Percentiles rank a stretch among this genome's conserved stretches.
Conservation (phyloP, 2,888 invertebrate species). For the Drosophila ezoana region DNA sequence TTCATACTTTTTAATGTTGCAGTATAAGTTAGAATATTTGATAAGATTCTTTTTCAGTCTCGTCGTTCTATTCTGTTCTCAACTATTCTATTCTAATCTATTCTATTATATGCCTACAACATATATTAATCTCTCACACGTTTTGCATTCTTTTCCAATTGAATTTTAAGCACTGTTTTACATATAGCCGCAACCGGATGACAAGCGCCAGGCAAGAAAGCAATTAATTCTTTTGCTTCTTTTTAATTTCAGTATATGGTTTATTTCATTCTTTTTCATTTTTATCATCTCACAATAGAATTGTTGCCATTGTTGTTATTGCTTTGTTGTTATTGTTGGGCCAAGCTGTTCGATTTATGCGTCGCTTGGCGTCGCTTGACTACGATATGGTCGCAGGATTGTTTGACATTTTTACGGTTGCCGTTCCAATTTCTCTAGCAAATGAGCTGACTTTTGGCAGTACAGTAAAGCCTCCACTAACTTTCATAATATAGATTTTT, state of each 20-base stretch:
- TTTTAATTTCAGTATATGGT: constrained; percentile 59
- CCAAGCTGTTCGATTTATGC: constrained; percentile 34
- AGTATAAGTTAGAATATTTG: neutral
- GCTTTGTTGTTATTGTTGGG: constrained; percentile 29
- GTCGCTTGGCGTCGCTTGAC: constrained; percentile 30
- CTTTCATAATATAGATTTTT: too few relatives aligned
- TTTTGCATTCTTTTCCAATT: constrained; percentile 23
- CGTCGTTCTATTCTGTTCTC: too few relatives aligned
- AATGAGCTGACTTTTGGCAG: neutral
- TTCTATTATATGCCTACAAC: neutral
- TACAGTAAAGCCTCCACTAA: neutral
- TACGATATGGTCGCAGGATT: constrained; percentile 33
- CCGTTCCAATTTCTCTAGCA: constrained; percentile 37
- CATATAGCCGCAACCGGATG: constrained; percentile 35
- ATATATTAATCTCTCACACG: neutral
- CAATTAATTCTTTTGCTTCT: constrained; percentile 65
- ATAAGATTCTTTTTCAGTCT: neutral
- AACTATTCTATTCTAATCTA: too few relatives aligned
- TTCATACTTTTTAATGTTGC: neutral
- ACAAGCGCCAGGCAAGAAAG: constrained; percentile 66
- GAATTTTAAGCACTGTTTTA: constrained; percentile 47
- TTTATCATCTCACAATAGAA: constrained; percentile 40
- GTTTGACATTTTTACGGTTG: constrained; percentile 28
- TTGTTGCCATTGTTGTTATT: constrained; percentile 34
- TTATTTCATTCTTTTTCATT: constrained; percentile 33